Evolutionary conservation across 1,140 invertebrate genomes (phyloP).

Genomic region (Penaeus indicus): DNA sequence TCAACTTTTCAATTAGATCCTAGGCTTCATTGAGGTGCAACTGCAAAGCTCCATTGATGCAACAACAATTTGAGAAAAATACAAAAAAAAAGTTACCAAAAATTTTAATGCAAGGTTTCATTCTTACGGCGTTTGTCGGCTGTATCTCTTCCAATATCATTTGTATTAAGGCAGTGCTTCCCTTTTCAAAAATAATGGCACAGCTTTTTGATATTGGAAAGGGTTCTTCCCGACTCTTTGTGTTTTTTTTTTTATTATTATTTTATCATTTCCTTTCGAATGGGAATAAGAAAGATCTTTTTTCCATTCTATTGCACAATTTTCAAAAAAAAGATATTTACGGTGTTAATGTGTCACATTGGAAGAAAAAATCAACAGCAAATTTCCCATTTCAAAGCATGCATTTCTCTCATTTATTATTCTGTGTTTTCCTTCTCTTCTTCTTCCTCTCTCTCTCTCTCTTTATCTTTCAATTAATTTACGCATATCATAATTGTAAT

Average conservation of each 20-base stretch:
- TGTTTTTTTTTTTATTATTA: no score
- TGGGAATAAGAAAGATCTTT: no score
- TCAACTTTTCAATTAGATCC: constrained; percentile 42
- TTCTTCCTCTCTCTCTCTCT: constrained; percentile 1
- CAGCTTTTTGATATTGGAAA: no score
- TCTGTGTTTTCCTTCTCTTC: not conserved
- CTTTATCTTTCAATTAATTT: constrained; percentile 48
- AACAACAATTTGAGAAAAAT: not conserved
- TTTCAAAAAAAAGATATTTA: not conserved
- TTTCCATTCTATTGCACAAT: no score
- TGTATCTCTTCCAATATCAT: no score
- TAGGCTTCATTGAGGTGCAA: constrained; percentile 52
- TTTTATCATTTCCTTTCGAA: no score
- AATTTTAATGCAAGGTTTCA: no score
- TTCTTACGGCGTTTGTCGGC: no score
- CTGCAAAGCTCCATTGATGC: constrained; percentile 46
- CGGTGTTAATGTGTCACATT: constrained; percentile 21
- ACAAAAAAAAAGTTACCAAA: not conserved
- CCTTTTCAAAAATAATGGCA: no score
- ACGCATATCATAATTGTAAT: constrained; percentile 64
- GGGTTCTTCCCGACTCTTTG: no score
- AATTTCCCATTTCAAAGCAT: constrained; percentile 51
- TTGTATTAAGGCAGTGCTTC: no score
- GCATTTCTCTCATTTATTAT: constrained; percentile 44
- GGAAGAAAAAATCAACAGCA: not conserved